These are phyloP conservation scores for Phycodurus eques DNA, from an alignment of 2,113 vertebrate genomes.

Conservation along the genomic window DNA sequence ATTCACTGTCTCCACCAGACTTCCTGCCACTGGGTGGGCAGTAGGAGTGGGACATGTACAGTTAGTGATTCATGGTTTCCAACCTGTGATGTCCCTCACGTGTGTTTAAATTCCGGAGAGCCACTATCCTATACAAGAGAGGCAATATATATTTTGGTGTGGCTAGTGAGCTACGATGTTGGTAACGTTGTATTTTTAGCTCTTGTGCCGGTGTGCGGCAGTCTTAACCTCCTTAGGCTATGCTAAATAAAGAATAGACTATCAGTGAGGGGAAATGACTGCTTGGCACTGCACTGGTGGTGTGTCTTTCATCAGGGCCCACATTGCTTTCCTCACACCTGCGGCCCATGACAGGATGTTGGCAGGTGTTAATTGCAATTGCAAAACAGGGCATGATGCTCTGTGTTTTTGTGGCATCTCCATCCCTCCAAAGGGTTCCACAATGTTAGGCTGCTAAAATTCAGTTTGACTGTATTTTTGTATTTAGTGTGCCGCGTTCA, in stretches of 20 bases:
- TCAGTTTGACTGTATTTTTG: neutral
- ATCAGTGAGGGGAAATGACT: constrained; percentile 64
- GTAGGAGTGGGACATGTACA: constrained; percentile 35
- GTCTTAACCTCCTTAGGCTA: constrained; percentile 50
- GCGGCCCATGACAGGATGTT: constrained; percentile 43
- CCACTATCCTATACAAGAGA: constrained; percentile 4
- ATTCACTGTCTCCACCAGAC: constrained; percentile 61
- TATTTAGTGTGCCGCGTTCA: neutral
- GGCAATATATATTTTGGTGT: constrained; percentile 17
- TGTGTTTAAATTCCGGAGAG: constrained; percentile 24
- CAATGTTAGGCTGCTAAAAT: neutral
- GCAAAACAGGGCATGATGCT: constrained; percentile 29
- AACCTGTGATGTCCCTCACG: constrained; percentile 26
- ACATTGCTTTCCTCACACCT: constrained; percentile 60
- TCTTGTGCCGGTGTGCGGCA: constrained; percentile 23
- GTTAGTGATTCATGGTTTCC: constrained; percentile 44
- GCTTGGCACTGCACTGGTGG: constrained; percentile 53
- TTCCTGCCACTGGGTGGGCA: constrained; percentile 41
- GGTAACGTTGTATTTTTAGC: constrained; percentile 59
- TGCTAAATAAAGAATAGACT: constrained; percentile 63
- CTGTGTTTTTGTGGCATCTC: neutral
- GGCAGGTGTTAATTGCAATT: constrained; percentile 69
- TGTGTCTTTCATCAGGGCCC: constrained; percentile 68
- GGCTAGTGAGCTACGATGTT: constrained; percentile 30
- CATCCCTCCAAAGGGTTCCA: neutral